A percentile compares a stretch with the other conserved stretches of the same genome.
These are phyloP conservation scores for Homarus americanus DNA, from an alignment of 1,140 invertebrate genomes.

Conservation along the genomic window DNA sequence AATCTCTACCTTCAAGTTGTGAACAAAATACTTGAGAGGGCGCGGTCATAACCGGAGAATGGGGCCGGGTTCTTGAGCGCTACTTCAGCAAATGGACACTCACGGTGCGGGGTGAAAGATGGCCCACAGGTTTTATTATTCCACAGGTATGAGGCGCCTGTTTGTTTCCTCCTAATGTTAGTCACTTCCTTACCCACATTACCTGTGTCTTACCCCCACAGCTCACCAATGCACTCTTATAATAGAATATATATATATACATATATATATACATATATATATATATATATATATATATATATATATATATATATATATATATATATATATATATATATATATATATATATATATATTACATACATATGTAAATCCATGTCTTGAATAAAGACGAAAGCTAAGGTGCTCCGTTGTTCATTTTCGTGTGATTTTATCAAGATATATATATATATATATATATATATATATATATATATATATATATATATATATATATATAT, in stretches of 20 bases:
- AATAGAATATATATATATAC: not conserved
- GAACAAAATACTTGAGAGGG: constrained; percentile 75
- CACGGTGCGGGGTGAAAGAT: constrained; percentile 30
- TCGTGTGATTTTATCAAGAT: too few species aligned
- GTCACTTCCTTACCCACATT: not conserved
- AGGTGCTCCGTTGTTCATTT: too few species aligned
- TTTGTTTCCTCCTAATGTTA: constrained; percentile 29
- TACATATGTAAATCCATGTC: not conserved
- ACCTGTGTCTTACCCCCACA: not conserved
- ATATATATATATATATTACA: not conserved
- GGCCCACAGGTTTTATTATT: constrained; percentile 50
- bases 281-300: constrained; percentile 46
- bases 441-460: not conserved
- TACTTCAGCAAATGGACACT: constrained; percentile 69
- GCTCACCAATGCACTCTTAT: not conserved
- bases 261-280: constrained; percentile 29
- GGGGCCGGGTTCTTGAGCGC: constrained; percentile 62
- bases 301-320: constrained; percentile 29
- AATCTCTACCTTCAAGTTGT: constrained; percentile 74
- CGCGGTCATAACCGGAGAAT: constrained; percentile 72
- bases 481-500: constrained; percentile 32
- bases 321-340: constrained; percentile 7
- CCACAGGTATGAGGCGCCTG: constrained; percentile 26
- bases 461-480: constrained; percentile 39
- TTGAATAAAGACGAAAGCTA: not conserved